Evolutionary conservation across 1,140 invertebrate species (phyloP), one percentile per base, ranked within the genome.

Genomic region (Trissolcus basalis): DNA sequence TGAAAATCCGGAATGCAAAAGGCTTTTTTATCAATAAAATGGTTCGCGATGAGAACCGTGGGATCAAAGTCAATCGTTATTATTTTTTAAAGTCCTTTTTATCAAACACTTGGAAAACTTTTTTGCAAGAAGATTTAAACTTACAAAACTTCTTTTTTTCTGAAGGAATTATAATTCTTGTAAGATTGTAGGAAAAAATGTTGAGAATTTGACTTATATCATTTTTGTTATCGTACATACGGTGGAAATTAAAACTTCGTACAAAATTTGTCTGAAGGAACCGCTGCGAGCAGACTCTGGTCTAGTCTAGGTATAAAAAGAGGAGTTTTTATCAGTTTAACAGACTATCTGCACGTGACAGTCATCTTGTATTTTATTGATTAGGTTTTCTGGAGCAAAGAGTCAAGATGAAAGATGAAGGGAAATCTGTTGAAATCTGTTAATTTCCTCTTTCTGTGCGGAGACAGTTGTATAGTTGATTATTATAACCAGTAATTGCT

Each of bases 281-380:
- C 49, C 59, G 43, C 16, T 15, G 36, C n/a, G 39, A 74, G 48
- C 56, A 54, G 51, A 60, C 55, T 71, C 45, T 47, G 32, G 45
- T 27, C 19, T 27, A 27, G 6, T n/a, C n/a, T n/a, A n/a, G n/a
- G n/a, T n/a, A 48, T 39, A 68, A 80, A 79, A 71, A 60, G 58
- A 80, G 58, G 54, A 65, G 45, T 49, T 75, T 80, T 75, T 73
- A 72, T 74, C 74, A 61, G 68, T 83, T 83, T 82, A 79, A 58
- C 47, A 77, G 79, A 81, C 73, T 79, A 68, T 74, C 78, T 82
- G 82, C 45, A 61, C 47, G 72, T 83, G 81, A 82, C 82, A 82
- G 76, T 61, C 64, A 53, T 41, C 65, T 80, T 79, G 65, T 80
- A 79, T 79, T 73, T 70, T 64, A 75, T 79, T 81, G 81, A 82